Base-by-base conservation (phyloP, 2,797 vertebrate genomes). In the Halcyon smyrnensis region DNA sequence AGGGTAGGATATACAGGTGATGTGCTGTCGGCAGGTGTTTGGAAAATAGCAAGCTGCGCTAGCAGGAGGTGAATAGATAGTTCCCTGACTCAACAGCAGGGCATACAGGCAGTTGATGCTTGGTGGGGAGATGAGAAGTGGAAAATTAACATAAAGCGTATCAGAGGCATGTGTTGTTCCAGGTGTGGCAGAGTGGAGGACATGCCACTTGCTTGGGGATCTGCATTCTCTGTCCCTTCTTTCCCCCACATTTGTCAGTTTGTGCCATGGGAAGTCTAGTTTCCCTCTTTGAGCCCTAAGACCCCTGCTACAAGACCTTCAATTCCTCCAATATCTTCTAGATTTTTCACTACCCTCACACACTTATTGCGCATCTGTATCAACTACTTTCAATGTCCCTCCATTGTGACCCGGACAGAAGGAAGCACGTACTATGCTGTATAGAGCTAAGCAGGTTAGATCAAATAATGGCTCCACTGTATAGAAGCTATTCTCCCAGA, bases 91-190 rank as follows among this genome's bases (percentile, higher is more conserved):
- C 45, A 75, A 23, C 1, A 13, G 23, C 13, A n/a, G 45, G 34
- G 20, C 8, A 12, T 54, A 25, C 43, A 59, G 43, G 62, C 59
- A 75, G 37, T 5, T 79, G 63, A 15, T 65, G 50, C 13, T 50
- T 73, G 41, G 41, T 46, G 25, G 37, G 6, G 18, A 90, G 41
- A 53, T 23, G 18, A 77, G 12, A 37, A 59, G 16, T 18, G 20
- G 27, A 50, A 93, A 63, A 37, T 54, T 60, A 59, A 10, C 6
- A 23, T 57, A n/a, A 74, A 63, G 39, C 6, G 4, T 46, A 43
- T 45, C 34, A 73, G 51, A 96, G 28, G 32, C 20, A 34, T 0
- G 0, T 0, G 2, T 16, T 79, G 3, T 28, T 79, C 41, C 39
- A 73, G 54, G 30, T 16, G 9, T 30, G 54, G 59, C 18, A 34